Evolutionary conservation across 1,140 invertebrate species (phyloP).

Genomic region (Schlechtendalia chinensis): DNA sequence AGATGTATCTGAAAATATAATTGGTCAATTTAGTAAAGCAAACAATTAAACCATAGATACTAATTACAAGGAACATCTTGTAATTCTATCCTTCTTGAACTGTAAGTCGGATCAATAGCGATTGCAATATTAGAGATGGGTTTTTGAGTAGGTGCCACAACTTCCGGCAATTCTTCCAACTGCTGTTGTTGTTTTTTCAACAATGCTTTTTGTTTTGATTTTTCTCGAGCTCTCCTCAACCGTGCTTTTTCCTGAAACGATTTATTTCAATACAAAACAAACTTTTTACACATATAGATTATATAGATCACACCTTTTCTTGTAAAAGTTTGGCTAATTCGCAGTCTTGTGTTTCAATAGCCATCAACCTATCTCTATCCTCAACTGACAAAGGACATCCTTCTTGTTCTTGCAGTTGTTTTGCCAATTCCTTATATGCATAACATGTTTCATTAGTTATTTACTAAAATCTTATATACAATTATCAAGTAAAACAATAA

Average conservation of each 20-base stretch:
- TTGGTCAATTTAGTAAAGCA: not conserved
- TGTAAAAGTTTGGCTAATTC: conserved; percentile 86
- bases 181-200: conserved; percentile 60
- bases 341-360: conserved; percentile 88
- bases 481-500: not conserved
- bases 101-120: conserved; percentile 64
- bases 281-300: not conserved
- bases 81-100: conserved; percentile 49
- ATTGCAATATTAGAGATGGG: conserved; percentile 60
- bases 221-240: conserved; percentile 66
- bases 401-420: conserved; percentile 67
- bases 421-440: conserved; percentile 64
- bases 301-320: conserved; percentile 64
- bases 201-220: conserved; percentile 66
- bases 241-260: conserved; percentile 65
- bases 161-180: conserved; percentile 54
- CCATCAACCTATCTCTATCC: conserved; percentile 70
- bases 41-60: not conserved
- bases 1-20: conserved; percentile 8
- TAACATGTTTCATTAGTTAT: not conserved
- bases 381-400: conserved; percentile 60
- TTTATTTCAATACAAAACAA: not conserved
- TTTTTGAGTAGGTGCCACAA: conserved; percentile 39
- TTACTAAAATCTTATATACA: not conserved
- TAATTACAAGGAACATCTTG: conserved; percentile 6